A percentile compares a stretch with the other conserved stretches of the same genome.
Evolutionary conservation across 2,797 vertebrate genomes (phyloP).

Genomic region (Emydoidea blandingii): DNA sequence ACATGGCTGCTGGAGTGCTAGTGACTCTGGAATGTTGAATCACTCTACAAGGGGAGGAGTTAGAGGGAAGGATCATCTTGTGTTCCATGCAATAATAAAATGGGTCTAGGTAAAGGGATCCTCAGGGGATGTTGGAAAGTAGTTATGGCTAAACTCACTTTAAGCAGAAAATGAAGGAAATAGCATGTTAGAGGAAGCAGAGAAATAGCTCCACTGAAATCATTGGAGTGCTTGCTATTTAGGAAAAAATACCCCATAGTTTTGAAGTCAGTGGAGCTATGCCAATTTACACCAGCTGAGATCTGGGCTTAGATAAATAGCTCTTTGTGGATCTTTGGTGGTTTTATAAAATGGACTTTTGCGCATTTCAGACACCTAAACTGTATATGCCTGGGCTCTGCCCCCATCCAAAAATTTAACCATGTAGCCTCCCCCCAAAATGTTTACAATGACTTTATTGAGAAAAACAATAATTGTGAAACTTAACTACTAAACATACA

Average conservation of each 20-base stretch:
- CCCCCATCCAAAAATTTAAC: not conserved
- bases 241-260: not conserved
- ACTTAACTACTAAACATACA: not conserved
- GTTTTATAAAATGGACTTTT: not conserved
- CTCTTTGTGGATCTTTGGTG: not conserved
- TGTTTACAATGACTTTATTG: not conserved
- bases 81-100: not conserved
- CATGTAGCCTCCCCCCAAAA: not conserved
- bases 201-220: not conserved
- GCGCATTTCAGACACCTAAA: not conserved
- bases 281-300: not conserved
- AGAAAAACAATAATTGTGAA: not conserved
- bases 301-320: not conserved
- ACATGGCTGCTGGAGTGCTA: no score
- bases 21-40: no score
- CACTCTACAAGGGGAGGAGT: not conserved
- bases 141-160: not conserved
- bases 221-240: not conserved
- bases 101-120: not conserved
- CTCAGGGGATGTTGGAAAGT: not conserved
- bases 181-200: not conserved
- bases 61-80: not conserved
- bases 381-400: not conserved
- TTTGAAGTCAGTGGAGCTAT: not conserved
- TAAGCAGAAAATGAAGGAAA: not conserved